Conservation (phyloP, 2,888 invertebrate species). For the Papilio demoleus region DNA sequence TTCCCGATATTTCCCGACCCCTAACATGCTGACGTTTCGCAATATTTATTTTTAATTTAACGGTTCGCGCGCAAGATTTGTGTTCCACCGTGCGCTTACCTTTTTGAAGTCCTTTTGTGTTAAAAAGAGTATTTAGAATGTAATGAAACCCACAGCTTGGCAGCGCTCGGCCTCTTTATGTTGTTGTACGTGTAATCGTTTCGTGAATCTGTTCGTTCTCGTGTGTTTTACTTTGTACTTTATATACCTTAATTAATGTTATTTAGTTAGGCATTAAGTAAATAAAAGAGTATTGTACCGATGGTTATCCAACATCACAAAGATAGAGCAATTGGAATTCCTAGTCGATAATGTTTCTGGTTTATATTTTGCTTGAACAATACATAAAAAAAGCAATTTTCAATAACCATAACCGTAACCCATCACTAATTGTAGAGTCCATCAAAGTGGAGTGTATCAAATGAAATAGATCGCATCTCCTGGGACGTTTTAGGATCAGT, state of each 20-base stretch:
- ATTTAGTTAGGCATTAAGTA: neutral
- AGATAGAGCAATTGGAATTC: too few species aligned
- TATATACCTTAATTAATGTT: neutral
- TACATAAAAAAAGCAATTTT: neutral
- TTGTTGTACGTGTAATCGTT: slow-evolving; percentile 46
- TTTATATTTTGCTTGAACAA: too few species aligned
- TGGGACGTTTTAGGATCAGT: slow-evolving; percentile 61
- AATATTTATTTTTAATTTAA: slow-evolving; percentile 84
- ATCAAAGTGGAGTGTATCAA: slow-evolving; percentile 64
- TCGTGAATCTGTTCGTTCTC: slow-evolving; percentile 28
- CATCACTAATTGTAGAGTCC: slow-evolving; percentile 64
- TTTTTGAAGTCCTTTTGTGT: slow-evolving; percentile 72
- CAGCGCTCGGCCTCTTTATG: slow-evolving; percentile 46
- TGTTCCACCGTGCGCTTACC: slow-evolving; percentile 71
- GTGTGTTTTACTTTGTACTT: slow-evolving; percentile 4
- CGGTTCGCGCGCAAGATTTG: slow-evolving; percentile 76
- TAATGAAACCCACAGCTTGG: slow-evolving; percentile 58
- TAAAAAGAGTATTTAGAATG: slow-evolving; percentile 63
- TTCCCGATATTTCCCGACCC: slow-evolving; percentile 66
- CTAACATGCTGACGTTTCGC: slow-evolving; percentile 78
- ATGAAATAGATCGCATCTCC: slow-evolving; percentile 68
- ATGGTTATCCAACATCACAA: too few species aligned
- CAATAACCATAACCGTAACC: slow-evolving; percentile 48
- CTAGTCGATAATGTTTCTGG: too few species aligned
- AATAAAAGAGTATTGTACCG: neutral